Evolutionary conservation across 53 echinoderm and acorn worm genomes (phyloP), one percentile per base, ranked within the genome.

Genomic region (Zoroaster sp.): DNA sequence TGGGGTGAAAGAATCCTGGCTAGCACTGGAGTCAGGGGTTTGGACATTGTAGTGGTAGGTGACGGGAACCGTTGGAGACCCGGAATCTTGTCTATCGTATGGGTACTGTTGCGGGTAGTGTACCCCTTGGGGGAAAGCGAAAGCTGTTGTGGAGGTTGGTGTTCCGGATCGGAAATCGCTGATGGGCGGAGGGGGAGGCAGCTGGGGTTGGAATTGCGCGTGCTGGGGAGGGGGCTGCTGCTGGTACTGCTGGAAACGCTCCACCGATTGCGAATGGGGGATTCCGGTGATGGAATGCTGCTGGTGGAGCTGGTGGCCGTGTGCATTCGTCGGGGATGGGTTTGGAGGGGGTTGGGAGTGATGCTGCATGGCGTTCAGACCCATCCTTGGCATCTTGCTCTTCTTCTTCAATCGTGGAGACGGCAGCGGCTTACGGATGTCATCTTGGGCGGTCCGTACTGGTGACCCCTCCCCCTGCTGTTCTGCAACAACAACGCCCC

Each of bases 381-480:
- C 96, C 96, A 96, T 96, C 65, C 94, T 90, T 3, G 96, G 96
- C 96, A 94, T 94, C 87, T 92, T 94, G 33, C 91, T 96, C 86
- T 96, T 94, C 75, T 90, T 91, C 75, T 96, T 96, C 66, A 87
- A 55, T 20, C 94, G 94, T 35, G 96, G 96, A 8, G 96, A 96
- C 66, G 96, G 94, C 67, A 90, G 88, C 43, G 92, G 92, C 23
- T 94, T 90, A 14, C 92, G 71, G 40, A 78, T 70, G 28, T 87
- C 91, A 6, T 90, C 94, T 11, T 91, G 82, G 81, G 35, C 90
- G 55, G 21, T 80, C 66, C 90, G 37, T 5, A 73, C 73, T 8
- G 77, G 76, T 20, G 90, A 85, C 15, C 85, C 85, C 34, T 85
- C 85, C 72, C 69, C 83, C 55, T 71, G 70, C 12, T 85, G 71